Evolutionary conservation across 2,113 vertebrate genomes (phyloP).

Genomic region (Aptenodytes forsteri): DNA sequence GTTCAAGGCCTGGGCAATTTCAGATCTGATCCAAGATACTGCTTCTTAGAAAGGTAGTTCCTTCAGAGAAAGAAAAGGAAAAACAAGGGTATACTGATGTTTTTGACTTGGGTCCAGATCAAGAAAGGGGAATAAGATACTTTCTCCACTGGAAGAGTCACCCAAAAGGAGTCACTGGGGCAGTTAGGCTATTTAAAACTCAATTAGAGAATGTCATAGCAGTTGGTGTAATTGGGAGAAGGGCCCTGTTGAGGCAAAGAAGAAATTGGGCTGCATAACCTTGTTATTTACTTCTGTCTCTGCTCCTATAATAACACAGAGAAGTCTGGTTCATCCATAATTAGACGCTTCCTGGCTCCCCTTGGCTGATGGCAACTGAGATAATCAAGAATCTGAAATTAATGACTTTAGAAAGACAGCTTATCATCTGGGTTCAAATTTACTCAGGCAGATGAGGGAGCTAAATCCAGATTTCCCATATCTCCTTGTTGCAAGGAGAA

Average conservation of each 20-base stretch:
- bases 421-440: not conserved
- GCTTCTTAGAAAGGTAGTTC: not conserved
- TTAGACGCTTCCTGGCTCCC: not conserved
- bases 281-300: not conserved
- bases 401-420: not conserved
- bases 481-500: not conserved
- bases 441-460: not conserved
- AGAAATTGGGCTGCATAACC: not conserved
- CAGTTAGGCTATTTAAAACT: not conserved
- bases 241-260: not conserved
- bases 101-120: not conserved
- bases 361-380: not conserved
- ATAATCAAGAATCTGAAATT: slow-evolving; percentile 33
- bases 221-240: not conserved
- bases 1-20: not conserved
- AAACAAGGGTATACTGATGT: not conserved
- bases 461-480: not conserved
- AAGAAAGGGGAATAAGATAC: not conserved
- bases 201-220: not conserved
- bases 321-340: not conserved
- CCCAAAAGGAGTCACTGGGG: not conserved
- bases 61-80: not conserved
- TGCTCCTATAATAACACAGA: not conserved
- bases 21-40: not conserved
- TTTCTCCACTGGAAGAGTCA: not conserved